phyloP scores from a whole-genome alignment of 2,797 vertebrate genomes.

The Sitta carolinensis region DNA sequence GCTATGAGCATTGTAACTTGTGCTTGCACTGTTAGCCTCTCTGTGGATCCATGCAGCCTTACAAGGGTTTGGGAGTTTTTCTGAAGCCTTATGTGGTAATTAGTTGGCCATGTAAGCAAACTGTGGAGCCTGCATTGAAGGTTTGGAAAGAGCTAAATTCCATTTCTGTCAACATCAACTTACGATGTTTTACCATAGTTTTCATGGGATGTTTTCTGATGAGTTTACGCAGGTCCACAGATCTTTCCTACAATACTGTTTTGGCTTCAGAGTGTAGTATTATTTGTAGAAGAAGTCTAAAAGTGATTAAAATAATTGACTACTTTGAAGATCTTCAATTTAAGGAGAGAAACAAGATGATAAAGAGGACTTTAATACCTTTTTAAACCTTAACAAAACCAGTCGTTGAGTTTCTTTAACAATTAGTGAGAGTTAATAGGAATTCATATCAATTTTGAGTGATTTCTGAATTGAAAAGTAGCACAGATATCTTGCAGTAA shows the following conservation, averaged over 20 bases:
- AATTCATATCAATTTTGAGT: background rate
- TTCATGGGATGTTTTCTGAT: background rate
- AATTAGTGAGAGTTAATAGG: background rate
- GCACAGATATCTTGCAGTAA: background rate
- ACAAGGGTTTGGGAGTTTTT: background rate
- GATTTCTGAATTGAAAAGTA: background rate
- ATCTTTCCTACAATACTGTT: background rate
- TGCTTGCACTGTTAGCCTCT: background rate
- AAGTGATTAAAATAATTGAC: background rate
- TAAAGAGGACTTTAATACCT: background rate
- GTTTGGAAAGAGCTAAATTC: background rate
- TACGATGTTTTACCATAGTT: background rate
- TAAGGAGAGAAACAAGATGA: background rate
- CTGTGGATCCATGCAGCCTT: background rate
- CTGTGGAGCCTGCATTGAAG: background rate
- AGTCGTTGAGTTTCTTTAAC: background rate
- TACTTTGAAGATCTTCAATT: background rate
- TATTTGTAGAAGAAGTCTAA: background rate
- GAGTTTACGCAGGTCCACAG: background rate
- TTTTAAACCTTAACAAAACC: background rate
- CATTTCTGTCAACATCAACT: background rate
- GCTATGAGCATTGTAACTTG: rapidly evolving
- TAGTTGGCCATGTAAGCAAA: background rate
- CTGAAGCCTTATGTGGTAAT: background rate
- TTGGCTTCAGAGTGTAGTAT: background rate